phyloP scores from a whole-genome alignment of 2,888 invertebrate genomes.

The Geophilus truncorum region DNA sequence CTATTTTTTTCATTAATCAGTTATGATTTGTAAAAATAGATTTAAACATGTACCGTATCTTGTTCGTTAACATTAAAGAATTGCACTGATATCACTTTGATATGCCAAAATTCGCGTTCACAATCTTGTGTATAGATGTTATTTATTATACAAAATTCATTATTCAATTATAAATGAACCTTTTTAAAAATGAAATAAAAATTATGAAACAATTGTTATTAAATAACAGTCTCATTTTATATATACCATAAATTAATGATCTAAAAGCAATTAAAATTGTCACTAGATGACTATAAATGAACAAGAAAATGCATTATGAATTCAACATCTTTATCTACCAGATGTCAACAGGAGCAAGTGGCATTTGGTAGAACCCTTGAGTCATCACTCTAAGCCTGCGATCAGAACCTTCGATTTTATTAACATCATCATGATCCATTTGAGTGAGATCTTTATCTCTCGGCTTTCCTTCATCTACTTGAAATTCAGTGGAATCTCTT shows the following conservation, averaged over 20 bases:
- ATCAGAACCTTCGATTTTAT: background rate
- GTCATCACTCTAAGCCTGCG: background rate
- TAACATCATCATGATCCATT: background rate
- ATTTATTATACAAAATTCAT: conserved; percentile 5
- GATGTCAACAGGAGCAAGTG: background rate
- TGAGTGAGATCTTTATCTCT: no score
- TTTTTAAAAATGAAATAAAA: background rate
- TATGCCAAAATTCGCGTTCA: conserved; percentile 5
- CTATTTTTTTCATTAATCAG: background rate
- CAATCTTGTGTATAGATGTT: conserved; percentile 5
- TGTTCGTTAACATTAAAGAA: background rate
- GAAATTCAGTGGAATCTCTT: background rate
- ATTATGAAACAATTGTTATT: background rate
- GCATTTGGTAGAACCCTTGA: background rate
- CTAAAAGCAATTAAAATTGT: background rate
- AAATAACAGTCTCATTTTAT: background rate
- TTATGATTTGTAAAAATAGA: background rate
- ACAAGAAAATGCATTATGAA: no score
- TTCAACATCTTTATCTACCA: background rate
- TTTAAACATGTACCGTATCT: background rate
- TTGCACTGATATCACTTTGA: background rate
- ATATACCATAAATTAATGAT: background rate
- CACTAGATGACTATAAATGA: background rate
- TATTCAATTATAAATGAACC: background rate
- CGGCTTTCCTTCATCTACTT: background rate